These are phyloP conservation scores for Tapirus indicus DNA, from an alignment of 2,797 vertebrate genomes.

Conservation along the genomic window DNA sequence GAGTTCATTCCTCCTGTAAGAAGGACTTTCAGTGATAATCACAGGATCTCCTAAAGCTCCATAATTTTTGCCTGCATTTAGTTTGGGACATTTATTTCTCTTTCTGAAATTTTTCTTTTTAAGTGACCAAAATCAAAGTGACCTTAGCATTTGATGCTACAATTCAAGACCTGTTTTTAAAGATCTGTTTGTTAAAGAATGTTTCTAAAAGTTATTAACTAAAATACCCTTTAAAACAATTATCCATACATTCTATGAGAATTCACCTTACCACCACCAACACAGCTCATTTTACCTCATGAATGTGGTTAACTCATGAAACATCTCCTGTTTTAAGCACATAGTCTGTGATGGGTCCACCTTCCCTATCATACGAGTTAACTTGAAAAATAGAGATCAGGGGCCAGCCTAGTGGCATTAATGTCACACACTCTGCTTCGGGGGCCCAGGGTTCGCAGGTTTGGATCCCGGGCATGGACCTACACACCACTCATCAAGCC, in stretches of 20 bases:
- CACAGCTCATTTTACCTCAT: not conserved
- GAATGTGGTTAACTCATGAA: not conserved
- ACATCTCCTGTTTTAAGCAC: not conserved
- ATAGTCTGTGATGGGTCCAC: not conserved
- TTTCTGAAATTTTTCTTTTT: conserved; percentile 25
- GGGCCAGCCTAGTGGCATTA: no score
- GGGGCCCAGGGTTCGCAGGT: no score
- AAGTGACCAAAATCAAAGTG: conserved; percentile 26
- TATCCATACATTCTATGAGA: not conserved
- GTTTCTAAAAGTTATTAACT: not conserved
- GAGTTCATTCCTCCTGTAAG: not conserved
- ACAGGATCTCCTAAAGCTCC: not conserved
- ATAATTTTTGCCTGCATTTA: not conserved
- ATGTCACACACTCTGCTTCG: no score
- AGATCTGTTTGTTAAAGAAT: not conserved
- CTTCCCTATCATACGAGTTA: not conserved
- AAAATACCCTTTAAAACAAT: conserved; percentile 5
- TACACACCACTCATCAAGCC: no score
- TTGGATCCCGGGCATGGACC: no score
- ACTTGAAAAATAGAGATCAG: not conserved
- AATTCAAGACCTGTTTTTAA: not conserved
- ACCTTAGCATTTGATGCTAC: not conserved
- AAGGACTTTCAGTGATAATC: not conserved
- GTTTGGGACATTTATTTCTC: not conserved
- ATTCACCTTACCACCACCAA: not conserved